Evolutionary conservation across 2,113 vertebrate genomes (phyloP), one percentile per base, ranked within the genome.

Genomic region (Leiothrix lutea): DNA sequence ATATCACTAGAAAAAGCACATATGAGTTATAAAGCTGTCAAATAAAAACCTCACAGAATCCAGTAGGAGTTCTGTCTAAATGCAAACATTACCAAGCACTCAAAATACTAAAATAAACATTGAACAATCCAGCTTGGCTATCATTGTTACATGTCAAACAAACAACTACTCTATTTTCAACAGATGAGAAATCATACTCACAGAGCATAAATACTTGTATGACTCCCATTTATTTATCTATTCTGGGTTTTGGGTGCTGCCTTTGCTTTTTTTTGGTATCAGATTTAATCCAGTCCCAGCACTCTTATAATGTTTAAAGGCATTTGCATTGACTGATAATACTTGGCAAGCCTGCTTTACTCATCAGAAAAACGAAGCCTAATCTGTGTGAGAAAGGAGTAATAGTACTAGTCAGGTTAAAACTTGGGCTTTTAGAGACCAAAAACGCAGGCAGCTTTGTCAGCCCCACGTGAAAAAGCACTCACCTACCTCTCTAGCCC

Each of bases 201-300:
- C 70, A 85, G 54, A 91, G 33, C 60, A 94, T 66, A 90, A 86
- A 92, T 51, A 35, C 85, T 93, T 88, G 56, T 92, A 90, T 92
- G 85, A 95, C 75, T 96, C 75, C 62, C 84, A 88, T 83, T 91
- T 94, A 77, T 90, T 80, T 95, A 94, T 79, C 82, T 94, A 88
- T 62, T 90, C 71, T 94, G 71, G 23, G 58, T 5, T 69, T 93
- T 12, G 40, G 13, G 45, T 12, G 86, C 91, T 93, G 58, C 54
- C 62, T 95, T 92, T 90, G 58, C 57, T 96, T 96, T 95, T 85
- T 86, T 92, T 94, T 83, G 86, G 58, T 92, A 92, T 80, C 67
- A 90, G 35, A 92, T 88, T 93, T 90, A 93, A 92, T 82, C 79
- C 90, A 89, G 69, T 75, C 73, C 58, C 87, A 95, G 85, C 18